phyloP scores from a whole-genome alignment of 2,113 vertebrate genomes.

The Cricetomys ansorgei region DNA sequence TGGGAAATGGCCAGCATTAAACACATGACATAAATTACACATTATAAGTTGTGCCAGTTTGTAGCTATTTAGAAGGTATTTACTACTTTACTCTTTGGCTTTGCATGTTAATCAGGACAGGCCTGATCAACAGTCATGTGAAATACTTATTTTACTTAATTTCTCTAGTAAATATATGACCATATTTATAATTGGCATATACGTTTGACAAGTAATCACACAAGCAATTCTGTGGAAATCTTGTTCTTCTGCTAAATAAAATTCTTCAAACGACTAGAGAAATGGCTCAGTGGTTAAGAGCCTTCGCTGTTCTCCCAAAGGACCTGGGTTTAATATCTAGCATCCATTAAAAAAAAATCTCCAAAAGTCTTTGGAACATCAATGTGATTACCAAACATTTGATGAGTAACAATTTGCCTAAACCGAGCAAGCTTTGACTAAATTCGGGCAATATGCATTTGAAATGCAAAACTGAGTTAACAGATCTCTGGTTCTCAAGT shows the following conservation, averaged over 20 bases:
- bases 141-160: neutral
- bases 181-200: conserved; percentile 15
- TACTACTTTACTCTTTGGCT: neutral
- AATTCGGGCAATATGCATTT: neutral
- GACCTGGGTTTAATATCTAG: neutral
- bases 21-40: neutral
- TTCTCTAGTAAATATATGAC: conserved; percentile 13
- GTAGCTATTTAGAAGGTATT: neutral
- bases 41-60: neutral
- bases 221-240: neutral
- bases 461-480: neutral
- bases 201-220: conserved; percentile 23
- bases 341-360: neutral
- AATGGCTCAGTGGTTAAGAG: neutral
- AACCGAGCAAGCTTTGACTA: neutral
- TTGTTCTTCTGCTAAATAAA: neutral
- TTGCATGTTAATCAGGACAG: conserved; percentile 23
- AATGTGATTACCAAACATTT: neutral
- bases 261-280: neutral
- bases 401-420: neutral
- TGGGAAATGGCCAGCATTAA: neutral
- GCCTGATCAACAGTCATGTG: neutral
- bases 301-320: neutral
- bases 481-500: neutral
- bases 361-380: neutral